phyloP scores from a whole-genome alignment of 2,113 vertebrate species.

The Malurus elegans region DNA sequence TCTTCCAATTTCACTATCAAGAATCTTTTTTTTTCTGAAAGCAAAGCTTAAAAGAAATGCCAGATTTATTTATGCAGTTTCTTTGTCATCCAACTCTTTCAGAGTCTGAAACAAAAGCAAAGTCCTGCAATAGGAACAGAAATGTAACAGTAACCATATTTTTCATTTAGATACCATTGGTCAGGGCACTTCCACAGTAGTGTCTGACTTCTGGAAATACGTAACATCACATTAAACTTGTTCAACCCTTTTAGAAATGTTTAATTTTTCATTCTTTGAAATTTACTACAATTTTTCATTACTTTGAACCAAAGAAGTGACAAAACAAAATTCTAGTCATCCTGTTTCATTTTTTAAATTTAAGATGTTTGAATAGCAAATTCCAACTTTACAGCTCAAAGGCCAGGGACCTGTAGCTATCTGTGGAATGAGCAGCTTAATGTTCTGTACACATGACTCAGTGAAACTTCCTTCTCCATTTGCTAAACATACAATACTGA shows the following conservation, averaged over 20 bases:
- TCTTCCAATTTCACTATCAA: conserved; percentile 69
- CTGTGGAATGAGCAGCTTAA: background rate
- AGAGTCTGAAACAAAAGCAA: background rate
- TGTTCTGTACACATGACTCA: background rate
- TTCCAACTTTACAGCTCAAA: background rate
- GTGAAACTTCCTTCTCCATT: background rate
- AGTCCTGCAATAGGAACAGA: background rate
- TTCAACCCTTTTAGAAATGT: background rate
- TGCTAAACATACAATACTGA: background rate
- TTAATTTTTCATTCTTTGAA: background rate
- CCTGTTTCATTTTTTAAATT: background rate
- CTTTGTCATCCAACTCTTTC: background rate
- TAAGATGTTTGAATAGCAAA: background rate
- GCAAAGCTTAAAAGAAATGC: conserved; percentile 37
- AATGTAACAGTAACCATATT: background rate
- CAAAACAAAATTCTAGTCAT: background rate
- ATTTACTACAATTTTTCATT: background rate
- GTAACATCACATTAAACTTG: background rate
- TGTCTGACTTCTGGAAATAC: background rate
- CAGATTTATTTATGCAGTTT: conserved; percentile 55
- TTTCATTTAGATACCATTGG: background rate
- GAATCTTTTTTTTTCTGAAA: conserved; percentile 51
- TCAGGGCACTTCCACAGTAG: background rate
- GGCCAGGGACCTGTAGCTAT: background rate
- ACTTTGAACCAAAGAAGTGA: background rate